phyloP scores from a whole-genome alignment of 2,113 vertebrate genomes.

The Rhagologus leucostigma region DNA sequence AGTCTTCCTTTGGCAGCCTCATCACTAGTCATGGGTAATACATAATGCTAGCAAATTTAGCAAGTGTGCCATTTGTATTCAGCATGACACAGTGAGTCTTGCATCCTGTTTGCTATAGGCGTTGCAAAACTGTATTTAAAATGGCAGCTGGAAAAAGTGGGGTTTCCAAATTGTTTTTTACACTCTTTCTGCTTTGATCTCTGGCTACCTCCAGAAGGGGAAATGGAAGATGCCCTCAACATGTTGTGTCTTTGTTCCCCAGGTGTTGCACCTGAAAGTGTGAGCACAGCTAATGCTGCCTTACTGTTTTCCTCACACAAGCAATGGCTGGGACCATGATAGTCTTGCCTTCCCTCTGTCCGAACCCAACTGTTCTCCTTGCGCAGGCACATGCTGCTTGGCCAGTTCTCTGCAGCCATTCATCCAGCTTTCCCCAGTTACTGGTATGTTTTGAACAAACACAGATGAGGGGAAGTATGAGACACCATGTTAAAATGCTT shows the following conservation, averaged over 20 bases:
- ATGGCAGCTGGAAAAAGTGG: not conserved
- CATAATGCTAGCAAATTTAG: not conserved
- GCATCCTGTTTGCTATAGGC: not conserved
- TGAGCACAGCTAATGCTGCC: not conserved
- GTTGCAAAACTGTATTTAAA: not conserved
- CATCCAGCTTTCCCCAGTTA: conserved; percentile 15
- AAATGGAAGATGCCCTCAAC: not conserved
- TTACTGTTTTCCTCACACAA: rapidly evolving
- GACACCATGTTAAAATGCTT: conserved; percentile 43
- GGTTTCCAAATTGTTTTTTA: not conserved
- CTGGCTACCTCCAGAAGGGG: not conserved
- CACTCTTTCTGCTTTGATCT: not conserved
- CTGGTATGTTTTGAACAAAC: conserved; percentile 60
- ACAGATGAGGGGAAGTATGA: conserved; percentile 50
- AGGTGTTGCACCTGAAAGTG: not conserved
- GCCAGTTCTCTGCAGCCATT: not conserved
- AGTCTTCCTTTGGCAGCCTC: not conserved
- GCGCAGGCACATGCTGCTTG: not conserved
- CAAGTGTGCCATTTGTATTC: not conserved
- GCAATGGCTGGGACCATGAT: not conserved
- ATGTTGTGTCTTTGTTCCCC: not conserved
- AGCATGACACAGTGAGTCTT: not conserved
- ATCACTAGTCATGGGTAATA: not conserved
- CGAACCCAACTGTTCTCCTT: not conserved
- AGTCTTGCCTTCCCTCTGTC: not conserved